Conservation (phyloP, 2,113 vertebrate genomes). For the Tapirus terrestris region DNA sequence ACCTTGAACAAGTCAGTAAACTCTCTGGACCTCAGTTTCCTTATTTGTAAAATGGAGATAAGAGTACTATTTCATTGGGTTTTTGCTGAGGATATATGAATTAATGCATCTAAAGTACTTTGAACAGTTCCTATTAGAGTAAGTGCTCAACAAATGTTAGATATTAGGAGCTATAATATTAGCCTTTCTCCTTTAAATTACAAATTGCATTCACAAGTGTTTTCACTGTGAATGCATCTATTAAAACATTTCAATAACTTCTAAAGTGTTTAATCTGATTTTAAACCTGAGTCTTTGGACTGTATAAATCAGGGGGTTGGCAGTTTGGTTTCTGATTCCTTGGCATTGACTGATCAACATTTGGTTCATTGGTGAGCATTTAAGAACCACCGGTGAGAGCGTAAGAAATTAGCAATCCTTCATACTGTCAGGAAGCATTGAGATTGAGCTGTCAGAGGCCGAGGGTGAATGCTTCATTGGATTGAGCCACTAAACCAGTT, state of each 20-base stretch:
- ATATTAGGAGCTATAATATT: not conserved
- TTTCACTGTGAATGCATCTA: constrained; percentile 10
- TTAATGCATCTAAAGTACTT: not conserved
- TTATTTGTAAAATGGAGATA: not conserved
- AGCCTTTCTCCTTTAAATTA: constrained; percentile 45
- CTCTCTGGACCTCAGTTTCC: not conserved
- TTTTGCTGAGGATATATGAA: not conserved
- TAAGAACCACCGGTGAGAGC: constrained; percentile 75
- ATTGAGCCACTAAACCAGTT: constrained; percentile 49
- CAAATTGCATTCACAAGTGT: not conserved
- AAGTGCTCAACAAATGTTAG: not conserved
- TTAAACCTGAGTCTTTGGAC: constrained; percentile 55
- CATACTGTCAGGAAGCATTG: constrained; percentile 67
- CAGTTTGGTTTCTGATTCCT: constrained; percentile 75
- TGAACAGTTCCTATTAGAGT: not conserved
- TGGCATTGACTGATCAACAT: constrained; percentile 80
- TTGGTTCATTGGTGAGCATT: constrained; percentile 72
- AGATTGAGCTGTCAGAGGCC: constrained; percentile 55
- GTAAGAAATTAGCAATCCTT: constrained; percentile 64
- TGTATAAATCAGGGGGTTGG: constrained; percentile 63
- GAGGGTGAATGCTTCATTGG: constrained; percentile 40
- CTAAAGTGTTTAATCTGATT: constrained; percentile 61
- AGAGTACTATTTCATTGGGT: not conserved
- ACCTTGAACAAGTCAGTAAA: not conserved
- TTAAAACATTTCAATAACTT: constrained; percentile 3